Percentiles rank a stretch among this genome's conserved stretches.
Conservation (phyloP, 2,888 invertebrate genomes). For the Cryptus armator region DNA sequence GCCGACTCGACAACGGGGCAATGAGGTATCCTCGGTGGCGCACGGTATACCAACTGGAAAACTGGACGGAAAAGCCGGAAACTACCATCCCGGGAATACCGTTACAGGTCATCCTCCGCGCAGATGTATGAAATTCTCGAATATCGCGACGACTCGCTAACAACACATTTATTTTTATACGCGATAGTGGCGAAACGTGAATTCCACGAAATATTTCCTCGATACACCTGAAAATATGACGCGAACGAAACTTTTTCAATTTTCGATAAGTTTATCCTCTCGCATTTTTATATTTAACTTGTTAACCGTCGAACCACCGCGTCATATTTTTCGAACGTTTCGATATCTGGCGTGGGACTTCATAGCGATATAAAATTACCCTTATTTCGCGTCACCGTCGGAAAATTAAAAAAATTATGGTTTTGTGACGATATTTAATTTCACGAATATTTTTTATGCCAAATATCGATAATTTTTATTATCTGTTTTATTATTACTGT, state of each 20-base stretch:
- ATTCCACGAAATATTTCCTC: not conserved
- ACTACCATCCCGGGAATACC: slow-evolving; percentile 63
- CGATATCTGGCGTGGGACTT: too few species aligned
- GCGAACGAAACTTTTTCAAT: slow-evolving; percentile 4
- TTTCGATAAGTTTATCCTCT: not conserved
- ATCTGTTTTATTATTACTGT: too few species aligned
- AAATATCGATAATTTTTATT: too few species aligned
- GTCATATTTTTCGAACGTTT: too few species aligned
- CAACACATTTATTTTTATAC: slow-evolving; percentile 52
- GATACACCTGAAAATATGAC: not conserved
- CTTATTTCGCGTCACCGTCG: too few species aligned
- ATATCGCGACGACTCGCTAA: slow-evolving; percentile 48
- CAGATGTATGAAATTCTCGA: slow-evolving; percentile 45
- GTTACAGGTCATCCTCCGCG: slow-evolving; percentile 24
- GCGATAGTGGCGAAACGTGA: not conserved
- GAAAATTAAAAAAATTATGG: too few species aligned
- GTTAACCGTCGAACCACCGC: too few species aligned
- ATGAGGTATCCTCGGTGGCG: not conserved
- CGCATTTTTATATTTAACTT: too few species aligned
- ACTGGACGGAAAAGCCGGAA: slow-evolving; percentile 61
- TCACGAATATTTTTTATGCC: too few species aligned
- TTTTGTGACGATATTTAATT: too few species aligned
- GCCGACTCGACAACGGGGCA: not conserved
- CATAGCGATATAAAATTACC: too few species aligned
- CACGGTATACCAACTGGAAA: slow-evolving; percentile 43